These are phyloP conservation scores for Caenorhabditis remanei DNA, from an alignment of 1,140 invertebrate genomes.

Conservation along the genomic window DNA sequence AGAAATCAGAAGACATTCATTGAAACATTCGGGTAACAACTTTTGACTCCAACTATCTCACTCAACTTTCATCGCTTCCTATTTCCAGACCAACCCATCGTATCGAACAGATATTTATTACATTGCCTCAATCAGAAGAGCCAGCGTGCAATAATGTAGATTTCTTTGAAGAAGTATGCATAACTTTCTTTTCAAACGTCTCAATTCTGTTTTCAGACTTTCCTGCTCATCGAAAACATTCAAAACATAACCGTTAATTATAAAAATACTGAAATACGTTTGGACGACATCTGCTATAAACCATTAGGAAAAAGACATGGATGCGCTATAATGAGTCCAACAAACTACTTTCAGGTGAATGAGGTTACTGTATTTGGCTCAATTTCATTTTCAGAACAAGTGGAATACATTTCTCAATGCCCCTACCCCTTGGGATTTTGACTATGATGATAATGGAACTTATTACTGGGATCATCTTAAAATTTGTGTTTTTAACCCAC, in stretches of 20 bases:
- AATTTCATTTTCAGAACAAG: constrained; percentile 8
- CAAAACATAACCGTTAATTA: background rate
- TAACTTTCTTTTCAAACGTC: background rate
- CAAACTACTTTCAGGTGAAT: constrained; percentile 10
- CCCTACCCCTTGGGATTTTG: background rate
- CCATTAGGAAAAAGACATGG: background rate
- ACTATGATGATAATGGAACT: background rate
- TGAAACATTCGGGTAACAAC: background rate
- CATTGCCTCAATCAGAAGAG: background rate
- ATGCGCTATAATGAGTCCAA: constrained; percentile 28
- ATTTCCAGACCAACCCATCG: constrained; percentile 21
- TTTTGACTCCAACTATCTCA: too few relatives aligned
- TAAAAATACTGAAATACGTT: background rate
- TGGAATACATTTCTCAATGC: background rate
- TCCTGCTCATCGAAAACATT: background rate
- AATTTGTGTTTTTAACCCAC: background rate
- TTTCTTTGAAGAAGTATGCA: constrained; percentile 8
- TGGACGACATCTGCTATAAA: constrained; percentile 29
- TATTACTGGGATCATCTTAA: constrained; percentile 8
- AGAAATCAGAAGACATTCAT: background rate
- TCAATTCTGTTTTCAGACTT: background rate
- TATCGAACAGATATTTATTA: constrained; percentile 8
- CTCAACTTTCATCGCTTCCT: too few relatives aligned
- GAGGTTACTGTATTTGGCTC: too few relatives aligned
- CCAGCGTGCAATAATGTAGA: background rate